Base-by-base conservation (phyloP, 2,888 invertebrate genomes). In the Gerris lacustris region DNA sequence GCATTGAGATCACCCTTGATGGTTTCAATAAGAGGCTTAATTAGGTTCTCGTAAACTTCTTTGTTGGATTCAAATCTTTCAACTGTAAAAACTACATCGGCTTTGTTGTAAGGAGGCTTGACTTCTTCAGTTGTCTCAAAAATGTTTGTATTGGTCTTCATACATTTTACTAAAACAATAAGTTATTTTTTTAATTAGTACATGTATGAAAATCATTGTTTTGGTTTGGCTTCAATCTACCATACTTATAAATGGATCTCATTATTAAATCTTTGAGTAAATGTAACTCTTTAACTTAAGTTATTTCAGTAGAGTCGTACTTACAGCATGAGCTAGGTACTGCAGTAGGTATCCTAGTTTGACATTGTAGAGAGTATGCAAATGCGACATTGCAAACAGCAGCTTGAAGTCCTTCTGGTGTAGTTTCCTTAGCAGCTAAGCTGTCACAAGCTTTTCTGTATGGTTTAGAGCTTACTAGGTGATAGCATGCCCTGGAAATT, bases 1-100 rank as follows among this genome's bases (percentile, higher is more conserved):
- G 82, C 80, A 79, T 86, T 86, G 67, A 89, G 80, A 73, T 84
- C 84, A 74, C 84, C 85, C 45, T 83, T 82, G 6, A 90, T 76
- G 73, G 86, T 84, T 1, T 82, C 80, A 5, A 88, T 82, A 66
- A 89, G 79, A 0, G 88, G 87, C 15, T 84, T 83, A 1, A 88
- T 79, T 72, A 89, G 79, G 45, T 86, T 85, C 75, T 86, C 87
- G 83, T 85, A 88, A 63, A 84, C 79, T 73, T 84, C 83, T 76
- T 87, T 86, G 79, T 88, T 91, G 63, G 82, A 79, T 79, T 84
- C 80, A 5, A 79, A 79, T 73, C 87, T 85, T 76, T 95, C 94
- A 9, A 94, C 85, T 1, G 90, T 84, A 70, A 95, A 83, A 0
- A 95, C 82, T 71, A 95, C 83, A 78, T 95, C 95, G 2, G 92